Evolutionary conservation across 2,888 invertebrate species (phyloP), one percentile per base, ranked within the genome.

Genomic region (Callimorpha dominula): DNA sequence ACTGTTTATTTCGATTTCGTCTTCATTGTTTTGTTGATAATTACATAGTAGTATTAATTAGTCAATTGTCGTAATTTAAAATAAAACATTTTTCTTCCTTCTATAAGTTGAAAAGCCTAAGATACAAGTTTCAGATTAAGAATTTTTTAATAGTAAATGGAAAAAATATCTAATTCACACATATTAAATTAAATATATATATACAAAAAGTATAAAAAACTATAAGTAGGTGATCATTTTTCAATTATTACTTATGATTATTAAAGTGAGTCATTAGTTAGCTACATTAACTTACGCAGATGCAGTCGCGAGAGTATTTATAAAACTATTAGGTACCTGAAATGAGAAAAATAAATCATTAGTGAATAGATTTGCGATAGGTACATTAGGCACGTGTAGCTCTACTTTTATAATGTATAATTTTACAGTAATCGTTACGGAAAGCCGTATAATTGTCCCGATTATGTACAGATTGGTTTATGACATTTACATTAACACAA

Each of bases 261-360:
- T 46, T 3, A 46, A 9, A 46, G 20, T 50, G 50, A 15, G 50
- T 3, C 15, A 50, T 15, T 14, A 15, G 11, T 5, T 60, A 31
- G 7, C 1, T 12, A 6, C 0, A 57, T 31, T 60, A 31, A 31
- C 60, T 60, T 60, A 60, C 60, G 3, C 20, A 57, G 57, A 31
- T 20, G 12, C 57, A 57, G 31, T 31, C 12, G 31, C 2, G 20
- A 9, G 8, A 50, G 42, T 12, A n/a, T 52, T 31, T 17, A 42
- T 20, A 5, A 64, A 65, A 17, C 6, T 15, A 57, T 42, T 14
- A 64, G 9, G 54, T 70, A 70, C 70, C 70, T 70, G 65, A 50
- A 70, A 70, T 52, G 17, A 70, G 43, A 70, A 64, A 70, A 68
- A 43, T 0, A 52, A 42, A 57, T 57, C 3, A 8, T 68, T 68